Base-by-base conservation (phyloP, 1,140 invertebrate species). In the Bombus waltoni region DNA sequence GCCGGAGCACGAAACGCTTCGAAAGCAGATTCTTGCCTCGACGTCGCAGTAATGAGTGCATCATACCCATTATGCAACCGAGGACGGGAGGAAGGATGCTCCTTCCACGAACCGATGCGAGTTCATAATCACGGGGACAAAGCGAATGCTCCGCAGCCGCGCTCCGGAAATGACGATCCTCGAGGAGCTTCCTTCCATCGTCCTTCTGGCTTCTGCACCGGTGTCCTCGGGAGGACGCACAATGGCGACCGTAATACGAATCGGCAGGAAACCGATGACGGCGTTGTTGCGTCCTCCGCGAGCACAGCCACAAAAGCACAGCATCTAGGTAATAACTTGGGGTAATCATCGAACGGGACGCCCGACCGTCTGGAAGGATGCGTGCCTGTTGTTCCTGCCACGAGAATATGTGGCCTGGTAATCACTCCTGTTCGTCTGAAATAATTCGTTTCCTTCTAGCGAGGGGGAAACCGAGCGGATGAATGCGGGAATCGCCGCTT, bases 291-390 rank as follows among this genome's bases (percentile, higher is more conserved):
- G 74, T 89, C 87, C 79, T 89, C 85, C 59, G 72, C 18, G 42
- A 40, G 62, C 81, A 18, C 83, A 18, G 42, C 87, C 87, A 94
- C 88, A 94, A 94, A 93, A 93, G 93, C 90, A 75, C 40, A 40
- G 83, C 92, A 94, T 93, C 92, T 92, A 90, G 81, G 89, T 93
- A 94, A 93, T 94, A 94, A 94, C 92, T 91, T 84, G 91, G 91
- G 88, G 92, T 94, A 94, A 94, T 94, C 93, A 94, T 94, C 89
- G 90, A 91, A 92, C 87, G 80, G 75, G 74, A 85, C 74, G 47
- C 44, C 71, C 77, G 44, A 81, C 42, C 75, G 75, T 85, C 81
- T 87, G 73, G 59, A 87, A 84, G 53, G 65, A 82, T 71, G 38
- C 80, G 59, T 18, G 42, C 10, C 59, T n/a, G 68, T 81, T 85